Evolutionary conservation across 2,888 invertebrate genomes (phyloP).

Genomic region (Sinopyrophorus schimmeli): DNA sequence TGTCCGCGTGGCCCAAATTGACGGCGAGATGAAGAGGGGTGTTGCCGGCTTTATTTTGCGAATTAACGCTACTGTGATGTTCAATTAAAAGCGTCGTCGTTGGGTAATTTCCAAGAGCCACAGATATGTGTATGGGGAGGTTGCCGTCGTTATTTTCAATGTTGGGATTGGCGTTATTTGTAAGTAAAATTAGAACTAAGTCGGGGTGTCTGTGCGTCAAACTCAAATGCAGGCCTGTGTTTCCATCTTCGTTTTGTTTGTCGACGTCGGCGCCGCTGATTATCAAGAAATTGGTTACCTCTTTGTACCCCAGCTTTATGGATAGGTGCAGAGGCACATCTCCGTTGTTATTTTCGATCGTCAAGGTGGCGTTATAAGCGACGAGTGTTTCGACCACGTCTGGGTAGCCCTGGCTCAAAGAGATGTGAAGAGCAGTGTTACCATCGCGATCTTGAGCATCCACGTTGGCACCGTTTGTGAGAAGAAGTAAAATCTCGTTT

Average conservation of each 20-base stretch:
- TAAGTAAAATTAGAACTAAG: not conserved
- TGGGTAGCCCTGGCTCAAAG: too few relatives aligned
- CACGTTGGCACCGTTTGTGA: not conserved
- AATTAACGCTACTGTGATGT: too few relatives aligned
- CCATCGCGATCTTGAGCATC: not conserved
- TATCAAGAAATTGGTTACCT: not conserved
- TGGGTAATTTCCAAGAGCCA: conserved; percentile 34
- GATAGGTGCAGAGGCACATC: conserved; percentile 5
- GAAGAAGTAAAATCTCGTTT: too few relatives aligned
- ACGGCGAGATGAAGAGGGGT: conserved; percentile 40
- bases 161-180: conserved; percentile 8
- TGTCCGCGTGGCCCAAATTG: conserved; percentile 27
- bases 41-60: conserved; percentile 1
- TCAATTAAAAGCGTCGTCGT: too few relatives aligned
- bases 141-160: conserved; percentile 21
- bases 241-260: not conserved
- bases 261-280: not conserved
- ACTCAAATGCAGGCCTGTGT: not conserved
- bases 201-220: not conserved
- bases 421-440: not conserved
- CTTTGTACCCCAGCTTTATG: not conserved
- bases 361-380: not conserved
- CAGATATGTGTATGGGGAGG: conserved; percentile 39
- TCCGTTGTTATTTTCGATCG: not conserved
- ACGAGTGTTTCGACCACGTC: not conserved